Conservation (phyloP, 1,140 invertebrate genomes). For the Stenopsyche tienmushanensis region DNA sequence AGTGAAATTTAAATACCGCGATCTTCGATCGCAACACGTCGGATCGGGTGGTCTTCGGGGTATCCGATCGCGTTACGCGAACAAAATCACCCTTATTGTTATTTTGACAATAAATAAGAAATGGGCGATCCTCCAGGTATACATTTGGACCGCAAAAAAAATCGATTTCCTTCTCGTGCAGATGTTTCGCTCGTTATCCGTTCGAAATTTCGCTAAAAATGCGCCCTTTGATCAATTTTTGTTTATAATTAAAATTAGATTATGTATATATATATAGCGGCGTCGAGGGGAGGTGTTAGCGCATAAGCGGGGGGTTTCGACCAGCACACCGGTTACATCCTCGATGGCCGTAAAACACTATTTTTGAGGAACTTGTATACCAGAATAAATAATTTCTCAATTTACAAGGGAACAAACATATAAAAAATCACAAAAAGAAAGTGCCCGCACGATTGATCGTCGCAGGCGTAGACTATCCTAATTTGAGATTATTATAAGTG, state of each 20-base stretch:
- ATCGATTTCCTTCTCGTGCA: background rate
- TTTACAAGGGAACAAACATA: slow-evolving; percentile 37
- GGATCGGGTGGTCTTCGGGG: background rate
- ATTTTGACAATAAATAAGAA: slow-evolving; percentile 46
- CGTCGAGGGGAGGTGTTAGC: too few species aligned
- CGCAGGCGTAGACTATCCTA: slow-evolving; percentile 45
- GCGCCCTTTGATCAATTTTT: background rate
- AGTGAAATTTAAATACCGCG: slow-evolving; percentile 17
- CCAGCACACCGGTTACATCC: too few species aligned
- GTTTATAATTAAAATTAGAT: too few species aligned
- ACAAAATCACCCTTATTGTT: slow-evolving; percentile 5
- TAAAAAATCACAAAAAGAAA: slow-evolving; percentile 3
- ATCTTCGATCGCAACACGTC: background rate
- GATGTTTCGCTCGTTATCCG: background rate
- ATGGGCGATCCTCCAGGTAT: slow-evolving; percentile 45
- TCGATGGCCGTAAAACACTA: slow-evolving; percentile 44
- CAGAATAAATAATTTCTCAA: slow-evolving; percentile 42
- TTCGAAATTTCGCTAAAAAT: background rate
- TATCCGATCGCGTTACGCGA: background rate
- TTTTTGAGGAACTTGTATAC: slow-evolving; percentile 59
- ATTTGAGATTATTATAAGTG: background rate
- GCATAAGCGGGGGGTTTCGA: too few species aligned
- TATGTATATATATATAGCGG: too few species aligned
- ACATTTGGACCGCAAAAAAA: background rate
- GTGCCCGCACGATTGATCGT: slow-evolving; percentile 44